Base-by-base conservation (phyloP, 2,113 vertebrate species). In the Agapornis roseicollis region DNA sequence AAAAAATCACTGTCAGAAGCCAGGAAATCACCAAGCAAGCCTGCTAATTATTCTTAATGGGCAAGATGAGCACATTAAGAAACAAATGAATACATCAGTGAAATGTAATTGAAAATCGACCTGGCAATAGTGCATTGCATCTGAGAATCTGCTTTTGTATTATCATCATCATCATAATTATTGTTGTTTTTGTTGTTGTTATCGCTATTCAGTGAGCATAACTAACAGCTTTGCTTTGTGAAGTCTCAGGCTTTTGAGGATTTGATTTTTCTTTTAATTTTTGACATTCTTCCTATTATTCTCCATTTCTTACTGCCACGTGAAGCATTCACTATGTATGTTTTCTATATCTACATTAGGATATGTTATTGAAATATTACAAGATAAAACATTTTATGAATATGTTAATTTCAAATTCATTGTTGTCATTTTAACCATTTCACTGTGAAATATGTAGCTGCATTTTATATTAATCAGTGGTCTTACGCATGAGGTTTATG, bases 41-140 rank as follows among this genome's bases (percentile, higher is more conserved):
- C 98, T 97, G 97, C 97, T 98, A 98, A 98, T 98, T 98, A 98
- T 98, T 98, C 98, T 97, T 98, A 98, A 98, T 98, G 97, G 97
- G 97, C 97, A 98, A 98, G 98, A 98, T 98, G 98, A 98, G 97
- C 97, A 97, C 97, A 98, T 98, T 98, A 98, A 98, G 98, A 98
- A 98, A 98, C 98, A 98, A 98, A 98, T 98, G 98, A 98, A 97
- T 97, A 97, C 97, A 98, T 98, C 98, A 98, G 98, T 92, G 97
- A 98, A 98, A 98, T 97, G 97, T 98, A 98, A 98, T 98, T 98
- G 98, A 98, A 98, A 98, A 98, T 98, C 94, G 96, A 98, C 97
- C 98, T 97, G 97, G 97, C 97, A 97, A 83, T 97, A 88, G 55
- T 94, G 89, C 97, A 96, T 96, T 96, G 90, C 97, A 94, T 98